Conservation (phyloP, 2,888 invertebrate species). For the Sycophila texana region DNA sequence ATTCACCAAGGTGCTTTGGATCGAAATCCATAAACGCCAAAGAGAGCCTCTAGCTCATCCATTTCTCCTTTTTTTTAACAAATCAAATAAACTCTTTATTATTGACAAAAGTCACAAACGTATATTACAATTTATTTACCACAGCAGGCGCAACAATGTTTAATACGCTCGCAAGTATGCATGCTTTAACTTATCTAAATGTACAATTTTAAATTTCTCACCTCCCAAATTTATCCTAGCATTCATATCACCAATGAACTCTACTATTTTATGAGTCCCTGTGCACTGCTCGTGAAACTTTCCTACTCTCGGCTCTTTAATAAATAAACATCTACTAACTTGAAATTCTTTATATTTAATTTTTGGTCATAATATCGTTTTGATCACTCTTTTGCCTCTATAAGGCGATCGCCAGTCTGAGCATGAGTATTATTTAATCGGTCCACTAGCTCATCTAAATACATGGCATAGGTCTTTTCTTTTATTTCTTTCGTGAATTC, state of each 20-base stretch:
- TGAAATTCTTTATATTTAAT: slow-evolving; percentile 6
- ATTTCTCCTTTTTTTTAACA: too few relatives aligned
- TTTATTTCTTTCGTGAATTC: neutral
- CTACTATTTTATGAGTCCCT: neutral
- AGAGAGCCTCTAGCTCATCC: too few relatives aligned
- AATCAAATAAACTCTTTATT: too few relatives aligned
- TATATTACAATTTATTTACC: too few relatives aligned
- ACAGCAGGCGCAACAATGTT: too few relatives aligned
- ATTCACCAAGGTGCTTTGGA: too few relatives aligned
- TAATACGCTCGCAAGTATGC: neutral
- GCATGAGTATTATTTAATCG: slow-evolving; percentile 24
- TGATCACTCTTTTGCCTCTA: slow-evolving; percentile 28
- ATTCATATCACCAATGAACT: neutral
- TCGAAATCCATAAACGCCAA: too few relatives aligned
- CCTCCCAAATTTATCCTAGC: neutral
- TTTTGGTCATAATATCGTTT: slow-evolving; percentile 33
- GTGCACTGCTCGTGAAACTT: slow-evolving; percentile 31
- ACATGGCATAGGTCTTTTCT: neutral
- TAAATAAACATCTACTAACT: neutral
- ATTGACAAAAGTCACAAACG: too few relatives aligned
- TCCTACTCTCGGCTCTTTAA: slow-evolving; percentile 12
- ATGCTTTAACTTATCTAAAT: slow-evolving; percentile 22
- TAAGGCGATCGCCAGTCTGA: neutral
- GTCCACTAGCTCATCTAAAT: slow-evolving; percentile 12
- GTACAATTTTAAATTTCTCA: slow-evolving; percentile 1